Evolutionary conservation across 2,888 invertebrate species (phyloP).

Genomic region (Meloe dianella): DNA sequence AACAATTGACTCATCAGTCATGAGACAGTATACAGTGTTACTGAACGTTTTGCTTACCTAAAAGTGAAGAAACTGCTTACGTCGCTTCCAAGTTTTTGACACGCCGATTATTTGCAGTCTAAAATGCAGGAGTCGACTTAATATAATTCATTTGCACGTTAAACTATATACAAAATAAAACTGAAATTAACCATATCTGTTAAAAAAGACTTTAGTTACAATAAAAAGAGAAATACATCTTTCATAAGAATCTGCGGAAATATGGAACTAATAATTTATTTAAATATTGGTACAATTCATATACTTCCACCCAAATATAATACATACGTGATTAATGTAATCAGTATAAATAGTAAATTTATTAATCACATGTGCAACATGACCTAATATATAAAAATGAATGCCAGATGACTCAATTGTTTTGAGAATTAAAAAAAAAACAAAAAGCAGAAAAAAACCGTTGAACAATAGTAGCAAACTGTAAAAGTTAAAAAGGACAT

Average conservation of each 20-base stretch:
- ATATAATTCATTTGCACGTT: too few species aligned
- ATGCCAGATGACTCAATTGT: slow-evolving; percentile 52
- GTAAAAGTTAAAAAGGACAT: slow-evolving; percentile 25
- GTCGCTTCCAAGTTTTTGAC: too few species aligned
- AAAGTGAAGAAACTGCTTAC: too few species aligned
- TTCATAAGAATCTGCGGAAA: neutral
- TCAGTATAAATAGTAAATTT: slow-evolving; percentile 59
- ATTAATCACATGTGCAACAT: slow-evolving; percentile 64
- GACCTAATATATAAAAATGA: slow-evolving; percentile 54
- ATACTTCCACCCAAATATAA: slow-evolving; percentile 62
- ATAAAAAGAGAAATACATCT: too few species aligned
- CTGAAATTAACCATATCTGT: too few species aligned
- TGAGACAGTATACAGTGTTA: too few species aligned
- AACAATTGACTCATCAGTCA: too few species aligned
- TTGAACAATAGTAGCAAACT: slow-evolving; percentile 26
- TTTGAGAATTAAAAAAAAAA: slow-evolving; percentile 39
- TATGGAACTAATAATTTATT: slow-evolving; percentile 33
- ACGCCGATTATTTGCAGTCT: too few species aligned
- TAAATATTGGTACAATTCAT: slow-evolving; percentile 55
- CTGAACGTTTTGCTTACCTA: too few species aligned
- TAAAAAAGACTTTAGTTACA: too few species aligned
- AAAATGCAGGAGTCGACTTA: too few species aligned
- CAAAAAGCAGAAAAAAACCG: slow-evolving; percentile 32
- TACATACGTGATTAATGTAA: slow-evolving; percentile 65
- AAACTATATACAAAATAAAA: too few species aligned